These are phyloP conservation scores for Sycobia sp. DNA, from an alignment of 1,140 invertebrate genomes.

Conservation along the genomic window DNA sequence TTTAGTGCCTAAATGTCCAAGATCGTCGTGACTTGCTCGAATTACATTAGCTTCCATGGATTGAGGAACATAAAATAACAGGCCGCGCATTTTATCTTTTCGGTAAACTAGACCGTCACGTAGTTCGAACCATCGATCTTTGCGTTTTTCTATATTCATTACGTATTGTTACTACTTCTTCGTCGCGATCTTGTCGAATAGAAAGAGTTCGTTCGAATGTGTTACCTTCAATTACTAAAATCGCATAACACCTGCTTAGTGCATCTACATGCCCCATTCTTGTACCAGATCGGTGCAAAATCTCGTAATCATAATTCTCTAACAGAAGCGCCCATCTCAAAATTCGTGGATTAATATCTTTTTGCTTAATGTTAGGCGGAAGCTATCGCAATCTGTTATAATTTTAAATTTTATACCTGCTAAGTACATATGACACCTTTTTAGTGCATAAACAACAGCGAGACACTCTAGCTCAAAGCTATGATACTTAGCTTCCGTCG, in stretches of 20 bases:
- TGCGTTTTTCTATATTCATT: slow-evolving; percentile 10
- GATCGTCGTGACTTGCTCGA: slow-evolving; percentile 32
- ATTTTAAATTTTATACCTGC: slow-evolving; percentile 46
- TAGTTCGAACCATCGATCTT: slow-evolving; percentile 17
- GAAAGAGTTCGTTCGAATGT: neutral
- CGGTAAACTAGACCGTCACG: slow-evolving; percentile 20
- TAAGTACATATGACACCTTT: slow-evolving; percentile 48
- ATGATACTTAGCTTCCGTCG: neutral
- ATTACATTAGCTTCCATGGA: slow-evolving; percentile 28
- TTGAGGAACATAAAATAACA: slow-evolving; percentile 39
- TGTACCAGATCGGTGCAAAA: slow-evolving; percentile 47
- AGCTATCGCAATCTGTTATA: slow-evolving; percentile 47
- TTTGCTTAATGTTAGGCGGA: slow-evolving; percentile 46
- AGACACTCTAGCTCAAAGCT: slow-evolving; percentile 49
- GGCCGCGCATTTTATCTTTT: slow-evolving; percentile 17
- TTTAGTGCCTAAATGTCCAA: slow-evolving; percentile 38
- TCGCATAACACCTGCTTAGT: slow-evolving; percentile 24
- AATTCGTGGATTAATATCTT: too few relatives aligned
- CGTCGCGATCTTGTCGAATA: neutral
- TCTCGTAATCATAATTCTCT: slow-evolving; percentile 44
- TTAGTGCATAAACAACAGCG: slow-evolving; percentile 42
- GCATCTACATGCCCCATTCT: slow-evolving; percentile 51
- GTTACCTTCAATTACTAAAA: neutral
- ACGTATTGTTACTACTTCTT: neutral
- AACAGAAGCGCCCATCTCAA: slow-evolving; percentile 46